Percentiles rank a stretch among this genome's conserved stretches.
These are phyloP conservation scores for Phainopepla nitens DNA, from an alignment of 2,113 vertebrate genomes.

Conservation along the genomic window DNA sequence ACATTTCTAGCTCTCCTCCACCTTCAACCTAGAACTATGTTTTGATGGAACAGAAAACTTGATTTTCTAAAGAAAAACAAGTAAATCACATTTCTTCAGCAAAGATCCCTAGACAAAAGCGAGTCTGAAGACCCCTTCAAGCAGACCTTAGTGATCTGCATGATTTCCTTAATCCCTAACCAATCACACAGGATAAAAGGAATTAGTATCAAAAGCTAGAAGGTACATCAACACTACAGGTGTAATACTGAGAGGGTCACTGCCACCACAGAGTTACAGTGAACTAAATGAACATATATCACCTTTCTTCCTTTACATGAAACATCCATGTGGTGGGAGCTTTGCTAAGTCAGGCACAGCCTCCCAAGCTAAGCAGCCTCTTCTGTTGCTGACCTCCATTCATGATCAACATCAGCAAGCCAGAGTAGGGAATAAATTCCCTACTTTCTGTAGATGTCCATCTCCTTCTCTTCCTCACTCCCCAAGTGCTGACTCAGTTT, in stretches of 20 bases:
- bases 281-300: background rate
- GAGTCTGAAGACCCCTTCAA: background rate
- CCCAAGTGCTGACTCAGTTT: background rate
- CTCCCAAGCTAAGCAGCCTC: background rate
- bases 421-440: background rate
- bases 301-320: background rate
- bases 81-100: background rate
- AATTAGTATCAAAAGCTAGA: background rate
- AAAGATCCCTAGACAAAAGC: background rate
- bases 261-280: background rate
- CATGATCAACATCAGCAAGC: background rate
- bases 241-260: background rate
- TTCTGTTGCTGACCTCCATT: background rate
- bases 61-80: background rate
- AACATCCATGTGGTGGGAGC: rapidly evolving
- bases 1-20: background rate
- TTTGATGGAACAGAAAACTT: background rate
- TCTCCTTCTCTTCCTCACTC: background rate
- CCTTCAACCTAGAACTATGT: background rate
- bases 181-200: background rate
- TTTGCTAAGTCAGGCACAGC: background rate
- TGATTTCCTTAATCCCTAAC: background rate
- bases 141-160: background rate
- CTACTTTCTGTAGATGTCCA: background rate
- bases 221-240: background rate